Base-by-base conservation (phyloP, 2,797 vertebrate genomes). In the Sphenopsis melanotis region DNA sequence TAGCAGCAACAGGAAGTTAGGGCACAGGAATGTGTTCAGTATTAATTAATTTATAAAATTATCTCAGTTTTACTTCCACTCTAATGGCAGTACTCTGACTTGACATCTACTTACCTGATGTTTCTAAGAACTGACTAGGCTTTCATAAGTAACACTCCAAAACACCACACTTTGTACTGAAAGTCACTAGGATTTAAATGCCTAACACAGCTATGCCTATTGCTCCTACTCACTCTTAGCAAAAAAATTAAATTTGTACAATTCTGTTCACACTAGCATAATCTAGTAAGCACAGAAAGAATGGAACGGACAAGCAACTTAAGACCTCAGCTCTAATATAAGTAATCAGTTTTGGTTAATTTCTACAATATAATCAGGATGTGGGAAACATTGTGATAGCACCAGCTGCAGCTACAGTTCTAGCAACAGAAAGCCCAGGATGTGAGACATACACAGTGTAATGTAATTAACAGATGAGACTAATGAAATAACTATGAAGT, bases 371-470 rank as follows among this genome's bases (percentile, higher is more conserved):
- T 78, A 76, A 91, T 61, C 21, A 57, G 49, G 68, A 95, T 36
- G 72, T 60, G 46, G 52, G 61, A 72, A 70, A 34, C 72, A 83
- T 3, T 74, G 77, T 57, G 76, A 12, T 56, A 92, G 70, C 41
- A 91, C 18, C n/a, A 89, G 57, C 49, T 60, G 34, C n/a, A 92
- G 52, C 71, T 82, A 89, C n/a, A 85, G 19, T 56, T 79, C 59
- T 72, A 91, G 60, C 79, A 94, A 87, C 53, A 90, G 75, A 80
- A 94, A 87, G 76, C 59, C 75, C 61, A 85, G 65, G 87, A 94
- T 89, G 87, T 9, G 46, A 90, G 50, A 92, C 82, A 85, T 7
- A 81, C 16, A 82, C 6, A 65, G 36, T 17, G 57, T 44, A 72
- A 77, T 36, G 84, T 50, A 83, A 88, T 61, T 91, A 2, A 7